phyloP scores from a whole-genome alignment of 2,797 vertebrate genomes.

The Myotis pilosus region DNA sequence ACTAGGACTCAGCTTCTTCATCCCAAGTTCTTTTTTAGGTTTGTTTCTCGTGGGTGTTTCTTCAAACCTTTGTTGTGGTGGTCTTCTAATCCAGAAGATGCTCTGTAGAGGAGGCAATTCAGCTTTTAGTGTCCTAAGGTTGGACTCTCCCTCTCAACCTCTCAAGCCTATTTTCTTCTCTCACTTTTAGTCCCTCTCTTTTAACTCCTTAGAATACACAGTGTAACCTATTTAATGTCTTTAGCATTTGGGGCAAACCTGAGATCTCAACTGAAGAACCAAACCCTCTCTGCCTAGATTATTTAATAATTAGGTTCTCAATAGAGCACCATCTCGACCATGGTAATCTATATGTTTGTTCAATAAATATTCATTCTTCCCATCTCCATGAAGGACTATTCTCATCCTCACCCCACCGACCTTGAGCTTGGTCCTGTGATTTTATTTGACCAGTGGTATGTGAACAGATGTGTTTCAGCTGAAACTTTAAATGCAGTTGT shows the following conservation, averaged over 20 bases:
- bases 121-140: not conserved
- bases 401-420: not conserved
- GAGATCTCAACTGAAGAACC: not conserved
- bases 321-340: not conserved
- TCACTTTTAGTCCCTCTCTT: not conserved
- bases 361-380: not conserved
- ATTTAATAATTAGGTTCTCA: not conserved
- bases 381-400: not conserved
- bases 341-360: no score
- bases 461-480: not conserved
- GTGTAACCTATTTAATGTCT: not conserved
- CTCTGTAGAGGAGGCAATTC: rapidly evolving
- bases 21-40: not conserved
- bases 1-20: not conserved
- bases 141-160: not conserved
- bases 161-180: not conserved
- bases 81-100: not conserved
- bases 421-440: not conserved
- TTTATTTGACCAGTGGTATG: not conserved
- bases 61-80: not conserved
- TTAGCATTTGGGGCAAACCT: not conserved
- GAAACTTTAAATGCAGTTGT: not conserved
- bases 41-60: not conserved
- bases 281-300: not conserved
- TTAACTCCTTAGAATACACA: not conserved